A percentile compares a stretch with the other conserved stretches of the same genome.
Evolutionary conservation across 2,113 vertebrate species (phyloP).

Genomic region (Xenotilapia flavipinnis): DNA sequence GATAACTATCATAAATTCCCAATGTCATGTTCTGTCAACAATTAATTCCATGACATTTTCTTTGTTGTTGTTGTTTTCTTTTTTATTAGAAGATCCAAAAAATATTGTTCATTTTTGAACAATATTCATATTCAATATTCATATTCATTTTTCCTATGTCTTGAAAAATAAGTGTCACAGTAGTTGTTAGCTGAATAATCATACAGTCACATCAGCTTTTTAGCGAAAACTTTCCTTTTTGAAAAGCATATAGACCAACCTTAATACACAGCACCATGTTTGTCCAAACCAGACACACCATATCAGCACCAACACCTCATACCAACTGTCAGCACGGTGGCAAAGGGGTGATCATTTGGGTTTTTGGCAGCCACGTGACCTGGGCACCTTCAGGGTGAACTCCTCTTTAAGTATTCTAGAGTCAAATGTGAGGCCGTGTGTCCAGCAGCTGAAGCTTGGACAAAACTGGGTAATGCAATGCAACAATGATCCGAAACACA

Average conservation of each 20-base stretch:
- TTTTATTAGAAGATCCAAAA: neutral
- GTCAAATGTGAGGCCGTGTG: neutral
- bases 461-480: neutral
- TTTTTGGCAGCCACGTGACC: neutral
- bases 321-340: neutral
- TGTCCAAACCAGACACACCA: neutral
- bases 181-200: neutral
- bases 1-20: neutral
- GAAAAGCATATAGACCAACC: neutral
- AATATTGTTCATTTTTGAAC: neutral
- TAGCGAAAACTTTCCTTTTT: neutral
- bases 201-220: neutral
- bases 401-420: neutral
- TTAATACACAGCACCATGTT: neutral
- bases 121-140: no score
- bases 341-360: neutral
- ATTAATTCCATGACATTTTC: neutral
- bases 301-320: neutral
- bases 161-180: neutral
- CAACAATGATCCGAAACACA: neutral
- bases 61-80: neutral
- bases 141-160: neutral
- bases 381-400: neutral
- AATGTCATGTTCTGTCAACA: neutral
- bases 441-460: neutral